These are phyloP conservation scores for Cinclus cinclus DNA, from an alignment of 2,113 vertebrate genomes.

Conservation along the genomic window DNA sequence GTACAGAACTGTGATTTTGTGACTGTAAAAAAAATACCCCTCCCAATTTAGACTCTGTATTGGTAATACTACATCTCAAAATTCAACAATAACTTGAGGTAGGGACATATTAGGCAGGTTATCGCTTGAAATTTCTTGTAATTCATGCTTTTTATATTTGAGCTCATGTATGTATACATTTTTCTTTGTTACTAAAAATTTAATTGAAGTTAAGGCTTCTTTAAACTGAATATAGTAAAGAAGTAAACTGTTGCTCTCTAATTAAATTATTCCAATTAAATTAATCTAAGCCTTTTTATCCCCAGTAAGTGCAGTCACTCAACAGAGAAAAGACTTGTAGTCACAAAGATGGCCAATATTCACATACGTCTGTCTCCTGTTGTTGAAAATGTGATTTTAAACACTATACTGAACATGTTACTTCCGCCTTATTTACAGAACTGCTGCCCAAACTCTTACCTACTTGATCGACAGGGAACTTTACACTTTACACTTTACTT, in stretches of 20 bases:
- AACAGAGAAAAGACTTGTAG: not conserved
- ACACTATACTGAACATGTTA: not conserved
- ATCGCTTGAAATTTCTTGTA: not conserved
- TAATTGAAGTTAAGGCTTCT: not conserved
- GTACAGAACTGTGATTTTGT: not conserved
- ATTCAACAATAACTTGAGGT: not conserved
- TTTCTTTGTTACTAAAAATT: not conserved
- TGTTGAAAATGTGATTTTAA: not conserved
- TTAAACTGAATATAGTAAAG: not conserved
- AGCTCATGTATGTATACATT: not conserved
- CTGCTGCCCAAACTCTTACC: not conserved
- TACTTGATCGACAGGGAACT: rapidly evolving
- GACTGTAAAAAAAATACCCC: not conserved
- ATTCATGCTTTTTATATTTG: not conserved
- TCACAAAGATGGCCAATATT: not conserved
- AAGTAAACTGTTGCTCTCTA: not conserved
- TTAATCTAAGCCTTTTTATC: not conserved
- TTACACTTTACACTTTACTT: not conserved
- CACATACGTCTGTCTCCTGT: not conserved
- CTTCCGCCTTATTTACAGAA: not conserved
- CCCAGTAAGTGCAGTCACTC: not conserved
- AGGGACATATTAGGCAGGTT: not conserved
- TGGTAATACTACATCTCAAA: not conserved
- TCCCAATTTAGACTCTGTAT: not conserved
- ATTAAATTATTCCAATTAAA: not conserved